phyloP scores from a whole-genome alignment of 1,140 invertebrate genomes.

The Neoseiulus cucumeris region DNA sequence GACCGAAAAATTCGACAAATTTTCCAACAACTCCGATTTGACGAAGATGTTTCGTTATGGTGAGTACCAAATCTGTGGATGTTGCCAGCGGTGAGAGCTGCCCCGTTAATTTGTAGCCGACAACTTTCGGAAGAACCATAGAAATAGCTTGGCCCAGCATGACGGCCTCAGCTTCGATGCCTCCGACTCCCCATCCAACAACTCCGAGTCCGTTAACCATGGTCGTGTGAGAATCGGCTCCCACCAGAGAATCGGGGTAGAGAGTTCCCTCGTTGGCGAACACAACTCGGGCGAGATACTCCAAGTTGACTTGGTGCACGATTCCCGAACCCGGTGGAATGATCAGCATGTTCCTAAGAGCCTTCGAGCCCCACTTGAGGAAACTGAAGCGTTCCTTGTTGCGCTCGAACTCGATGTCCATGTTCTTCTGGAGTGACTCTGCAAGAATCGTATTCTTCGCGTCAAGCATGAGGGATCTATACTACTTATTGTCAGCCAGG shows the following conservation, averaged over 20 bases:
- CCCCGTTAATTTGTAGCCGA: constrained; percentile 77
- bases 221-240: constrained; percentile 94
- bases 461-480: too few species aligned
- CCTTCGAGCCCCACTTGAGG: constrained; percentile 89
- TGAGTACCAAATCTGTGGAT: constrained; percentile 89
- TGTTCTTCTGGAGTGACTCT: constrained; percentile 76
- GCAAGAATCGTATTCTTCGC: constrained; percentile 26
- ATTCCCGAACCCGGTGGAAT: constrained; percentile 95
- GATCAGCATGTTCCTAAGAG: constrained; percentile 87
- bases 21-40: constrained; percentile 89
- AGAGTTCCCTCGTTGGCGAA: constrained; percentile 47
- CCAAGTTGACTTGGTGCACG: constrained; percentile 93
- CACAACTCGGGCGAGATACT: constrained; percentile 85
- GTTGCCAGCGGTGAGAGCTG: constrained; percentile 61
- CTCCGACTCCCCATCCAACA: constrained; percentile 44
- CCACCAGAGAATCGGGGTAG: constrained; percentile 92
- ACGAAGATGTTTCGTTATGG: constrained; percentile 87
- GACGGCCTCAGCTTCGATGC: constrained; percentile 40
- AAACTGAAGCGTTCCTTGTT: constrained; percentile 91
- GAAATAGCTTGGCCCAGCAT: constrained; percentile 80
- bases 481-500: too few species aligned
- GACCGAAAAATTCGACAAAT: constrained; percentile 95
- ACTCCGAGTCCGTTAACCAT: constrained; percentile 84
- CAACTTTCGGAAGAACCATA: constrained; percentile 85
- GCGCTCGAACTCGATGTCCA: constrained; percentile 83